Evolutionary conservation across 2,797 vertebrate species (phyloP).

Genomic region (Danio choprae): DNA sequence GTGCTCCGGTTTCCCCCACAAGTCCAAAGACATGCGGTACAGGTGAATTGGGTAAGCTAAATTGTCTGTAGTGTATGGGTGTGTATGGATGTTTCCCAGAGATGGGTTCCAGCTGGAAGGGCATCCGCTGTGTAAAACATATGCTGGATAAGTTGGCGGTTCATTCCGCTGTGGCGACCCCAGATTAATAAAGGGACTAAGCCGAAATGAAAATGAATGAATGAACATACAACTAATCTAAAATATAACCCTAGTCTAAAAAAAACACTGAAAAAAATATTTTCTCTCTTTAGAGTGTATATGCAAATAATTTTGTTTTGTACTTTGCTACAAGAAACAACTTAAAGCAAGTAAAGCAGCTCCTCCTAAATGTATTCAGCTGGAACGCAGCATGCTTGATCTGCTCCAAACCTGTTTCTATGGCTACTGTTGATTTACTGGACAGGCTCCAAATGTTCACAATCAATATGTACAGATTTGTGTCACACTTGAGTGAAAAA

Average conservation of each 20-base stretch:
- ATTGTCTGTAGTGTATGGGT: no score
- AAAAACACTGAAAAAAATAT: background rate
- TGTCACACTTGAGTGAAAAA: slow-evolving; percentile 59
- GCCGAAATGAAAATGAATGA: no score
- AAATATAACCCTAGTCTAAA: background rate
- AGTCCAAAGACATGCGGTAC: no score
- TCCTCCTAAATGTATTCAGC: slow-evolving; percentile 46
- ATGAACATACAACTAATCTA: no score
- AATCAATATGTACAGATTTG: slow-evolving; percentile 56
- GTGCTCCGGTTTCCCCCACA: no score
- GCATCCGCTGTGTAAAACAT: no score
- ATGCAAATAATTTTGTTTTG: slow-evolving; percentile 16
- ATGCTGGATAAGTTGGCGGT: no score
- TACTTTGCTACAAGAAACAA: background rate
- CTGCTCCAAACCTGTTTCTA: slow-evolving; percentile 61
- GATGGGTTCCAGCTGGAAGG: no score
- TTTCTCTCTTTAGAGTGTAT: background rate
- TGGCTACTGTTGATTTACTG: slow-evolving; percentile 63
- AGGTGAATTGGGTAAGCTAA: no score
- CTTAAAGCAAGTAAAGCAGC: slow-evolving; percentile 21
- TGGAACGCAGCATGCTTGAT: slow-evolving; percentile 35
- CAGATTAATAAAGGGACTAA: no score
- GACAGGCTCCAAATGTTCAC: slow-evolving; percentile 43
- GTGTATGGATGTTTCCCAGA: no score
- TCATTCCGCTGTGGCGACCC: no score